These are phyloP conservation scores for Leptinotarsa texana DNA, from an alignment of 1,140 invertebrate genomes.

Conservation along the genomic window DNA sequence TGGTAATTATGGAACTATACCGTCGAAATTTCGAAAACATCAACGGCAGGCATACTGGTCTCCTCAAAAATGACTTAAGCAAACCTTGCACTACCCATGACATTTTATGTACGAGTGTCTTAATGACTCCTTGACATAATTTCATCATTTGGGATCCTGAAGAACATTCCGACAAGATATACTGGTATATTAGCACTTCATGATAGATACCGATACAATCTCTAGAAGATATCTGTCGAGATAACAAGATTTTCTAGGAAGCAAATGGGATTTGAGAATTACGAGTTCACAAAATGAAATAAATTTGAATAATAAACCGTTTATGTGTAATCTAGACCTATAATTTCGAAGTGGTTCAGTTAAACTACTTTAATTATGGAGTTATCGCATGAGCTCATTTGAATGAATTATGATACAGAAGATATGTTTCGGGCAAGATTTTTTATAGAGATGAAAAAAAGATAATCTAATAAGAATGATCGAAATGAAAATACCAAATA, in stretches of 20 bases:
- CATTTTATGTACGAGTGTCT: neutral
- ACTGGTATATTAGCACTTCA: neutral
- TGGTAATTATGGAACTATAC: no score
- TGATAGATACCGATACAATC: neutral
- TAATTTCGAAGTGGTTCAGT: neutral
- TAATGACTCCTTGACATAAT: neutral
- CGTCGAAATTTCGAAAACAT: no score
- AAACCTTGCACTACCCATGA: neutral
- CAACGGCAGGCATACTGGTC: no score
- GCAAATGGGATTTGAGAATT: constrained; percentile 6
- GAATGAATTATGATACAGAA: neutral
- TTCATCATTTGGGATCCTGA: neutral
- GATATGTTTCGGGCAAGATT: no score
- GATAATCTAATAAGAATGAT: no score
- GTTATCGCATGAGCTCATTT: neutral
- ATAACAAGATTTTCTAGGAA: neutral
- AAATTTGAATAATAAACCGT: constrained; percentile 8
- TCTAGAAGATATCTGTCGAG: neutral
- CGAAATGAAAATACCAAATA: no score
- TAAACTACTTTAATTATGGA: neutral
- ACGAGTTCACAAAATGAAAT: constrained; percentile 2
- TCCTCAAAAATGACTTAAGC: no score
- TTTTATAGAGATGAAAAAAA: no score
- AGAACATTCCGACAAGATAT: neutral
- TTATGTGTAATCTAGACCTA: neutral